Percentiles rank a stretch among this genome's conserved stretches.
Evolutionary conservation across 2,888 invertebrate genomes (phyloP).

Genomic region (Chalcis sispes): DNA sequence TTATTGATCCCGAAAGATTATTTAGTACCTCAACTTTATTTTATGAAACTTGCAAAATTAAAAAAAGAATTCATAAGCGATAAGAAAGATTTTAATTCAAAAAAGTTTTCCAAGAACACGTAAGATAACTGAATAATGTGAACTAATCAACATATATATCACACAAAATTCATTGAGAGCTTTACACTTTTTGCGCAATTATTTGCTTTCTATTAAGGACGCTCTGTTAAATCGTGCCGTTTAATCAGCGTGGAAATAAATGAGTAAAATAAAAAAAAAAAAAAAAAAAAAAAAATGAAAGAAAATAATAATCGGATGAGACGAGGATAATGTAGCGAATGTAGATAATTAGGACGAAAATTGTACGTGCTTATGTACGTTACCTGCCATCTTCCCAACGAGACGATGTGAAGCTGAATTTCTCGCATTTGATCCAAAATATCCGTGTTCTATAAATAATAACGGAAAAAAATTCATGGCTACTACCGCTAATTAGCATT

Average conservation of each 20-base stretch:
- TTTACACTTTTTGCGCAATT: constrained; percentile 3
- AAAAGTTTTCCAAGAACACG: too few species aligned
- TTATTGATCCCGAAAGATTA: too few species aligned
- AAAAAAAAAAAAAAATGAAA: not conserved
- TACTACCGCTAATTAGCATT: not conserved
- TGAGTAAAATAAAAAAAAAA: not conserved
- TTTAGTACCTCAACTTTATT: too few species aligned
- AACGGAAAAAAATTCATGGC: not conserved
- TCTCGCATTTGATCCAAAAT: constrained; percentile 79
- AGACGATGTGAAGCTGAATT: constrained; percentile 80
- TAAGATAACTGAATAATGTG: too few species aligned
- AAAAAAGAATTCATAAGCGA: too few species aligned
- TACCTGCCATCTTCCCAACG: constrained; percentile 80
- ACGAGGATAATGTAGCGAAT: too few species aligned
- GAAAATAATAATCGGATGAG: not conserved
- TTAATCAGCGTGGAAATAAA: not conserved
- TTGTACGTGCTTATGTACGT: too few species aligned
- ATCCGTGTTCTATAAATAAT: constrained; percentile 77
- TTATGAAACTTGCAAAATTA: too few species aligned
- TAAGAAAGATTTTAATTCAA: too few species aligned
- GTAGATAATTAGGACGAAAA: not conserved
- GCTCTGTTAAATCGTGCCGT: constrained; percentile 1
- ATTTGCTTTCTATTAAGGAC: not conserved
- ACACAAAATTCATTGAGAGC: too few species aligned
- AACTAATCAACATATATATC: too few species aligned